These are phyloP conservation scores for Lethenteron reissneri DNA, from an alignment of 2,113 vertebrate genomes.

Conservation along the genomic window DNA sequence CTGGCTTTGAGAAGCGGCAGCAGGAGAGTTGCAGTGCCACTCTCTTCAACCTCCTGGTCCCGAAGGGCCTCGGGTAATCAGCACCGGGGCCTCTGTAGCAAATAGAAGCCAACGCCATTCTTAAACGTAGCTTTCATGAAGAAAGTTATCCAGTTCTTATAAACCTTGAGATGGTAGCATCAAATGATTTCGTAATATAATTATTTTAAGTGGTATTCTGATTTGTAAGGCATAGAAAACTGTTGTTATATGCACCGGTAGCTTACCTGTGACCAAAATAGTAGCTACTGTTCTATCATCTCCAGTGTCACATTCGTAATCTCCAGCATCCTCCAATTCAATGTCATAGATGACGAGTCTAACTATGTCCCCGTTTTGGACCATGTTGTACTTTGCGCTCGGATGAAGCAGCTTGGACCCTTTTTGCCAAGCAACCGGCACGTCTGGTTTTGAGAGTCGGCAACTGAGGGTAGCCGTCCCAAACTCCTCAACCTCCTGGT, in stretches of 20 bases:
- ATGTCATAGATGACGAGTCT: constrained; percentile 28
- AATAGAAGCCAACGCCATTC: background rate
- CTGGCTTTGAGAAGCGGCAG: background rate
- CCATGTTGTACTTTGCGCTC: constrained; percentile 23
- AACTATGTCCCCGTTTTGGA: constrained; percentile 22
- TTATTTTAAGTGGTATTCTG: background rate
- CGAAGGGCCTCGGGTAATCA: background rate
- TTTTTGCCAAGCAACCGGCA: constrained; percentile 29
- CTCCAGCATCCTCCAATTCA: constrained; percentile 19
- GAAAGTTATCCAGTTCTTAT: background rate
- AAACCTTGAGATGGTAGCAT: background rate
- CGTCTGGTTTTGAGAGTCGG: constrained; percentile 18
- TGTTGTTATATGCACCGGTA: background rate
- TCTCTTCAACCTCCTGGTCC: constrained; percentile 3
- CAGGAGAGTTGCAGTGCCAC: background rate
- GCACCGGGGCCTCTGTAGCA: background rate
- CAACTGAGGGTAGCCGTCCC: constrained; percentile 17
- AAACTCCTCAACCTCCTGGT: constrained; percentile 22
- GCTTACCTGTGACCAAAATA: constrained; percentile 25
- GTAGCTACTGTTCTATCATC: constrained; percentile 2
- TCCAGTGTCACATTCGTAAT: constrained; percentile 7
- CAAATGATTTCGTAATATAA: background rate
- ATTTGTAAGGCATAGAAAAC: background rate
- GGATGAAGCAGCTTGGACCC: constrained; percentile 17
- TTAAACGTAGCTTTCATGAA: background rate